phyloP scores from a whole-genome alignment of 2,888 invertebrate genomes.

The Horisme vitalbata region DNA sequence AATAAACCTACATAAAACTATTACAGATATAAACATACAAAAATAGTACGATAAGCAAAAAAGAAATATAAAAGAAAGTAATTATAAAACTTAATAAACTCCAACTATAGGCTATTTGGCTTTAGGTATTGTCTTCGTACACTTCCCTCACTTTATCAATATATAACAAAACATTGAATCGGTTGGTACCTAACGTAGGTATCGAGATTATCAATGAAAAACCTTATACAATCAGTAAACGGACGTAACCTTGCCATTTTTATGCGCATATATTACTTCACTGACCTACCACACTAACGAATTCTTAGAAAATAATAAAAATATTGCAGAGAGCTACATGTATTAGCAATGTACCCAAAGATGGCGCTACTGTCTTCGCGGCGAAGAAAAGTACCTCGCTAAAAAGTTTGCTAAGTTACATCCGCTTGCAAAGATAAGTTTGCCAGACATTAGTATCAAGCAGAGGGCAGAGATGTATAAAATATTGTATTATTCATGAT shows the following conservation, averaged over 20 bases:
- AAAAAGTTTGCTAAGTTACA: neutral
- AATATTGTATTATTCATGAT: constrained; percentile 17
- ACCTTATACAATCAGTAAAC: constrained; percentile 4
- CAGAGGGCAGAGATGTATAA: constrained; percentile 18
- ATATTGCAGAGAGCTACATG: neutral
- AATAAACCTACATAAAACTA: too few relatives aligned
- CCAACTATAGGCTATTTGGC: too few relatives aligned
- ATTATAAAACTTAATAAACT: too few relatives aligned
- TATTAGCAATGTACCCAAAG: neutral
- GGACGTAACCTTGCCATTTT: constrained; percentile 20
- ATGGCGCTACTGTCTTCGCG: constrained; percentile 5
- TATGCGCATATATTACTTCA: constrained; percentile 17
- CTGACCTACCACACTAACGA: constrained; percentile 23
- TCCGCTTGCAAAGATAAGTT: neutral
- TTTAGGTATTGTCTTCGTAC: too few relatives aligned
- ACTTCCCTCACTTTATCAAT: too few relatives aligned
- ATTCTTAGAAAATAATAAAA: neutral
- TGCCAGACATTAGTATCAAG: neutral
- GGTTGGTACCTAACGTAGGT: too few relatives aligned
- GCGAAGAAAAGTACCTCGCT: neutral
- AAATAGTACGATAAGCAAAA: too few relatives aligned
- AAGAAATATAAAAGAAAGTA: too few relatives aligned
- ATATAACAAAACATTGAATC: neutral
- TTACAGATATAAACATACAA: too few relatives aligned
- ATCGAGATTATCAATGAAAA: constrained; percentile 11